Evolutionary conservation across 2,888 invertebrate species (phyloP).

Genomic region (Philhelius pedissequus): DNA sequence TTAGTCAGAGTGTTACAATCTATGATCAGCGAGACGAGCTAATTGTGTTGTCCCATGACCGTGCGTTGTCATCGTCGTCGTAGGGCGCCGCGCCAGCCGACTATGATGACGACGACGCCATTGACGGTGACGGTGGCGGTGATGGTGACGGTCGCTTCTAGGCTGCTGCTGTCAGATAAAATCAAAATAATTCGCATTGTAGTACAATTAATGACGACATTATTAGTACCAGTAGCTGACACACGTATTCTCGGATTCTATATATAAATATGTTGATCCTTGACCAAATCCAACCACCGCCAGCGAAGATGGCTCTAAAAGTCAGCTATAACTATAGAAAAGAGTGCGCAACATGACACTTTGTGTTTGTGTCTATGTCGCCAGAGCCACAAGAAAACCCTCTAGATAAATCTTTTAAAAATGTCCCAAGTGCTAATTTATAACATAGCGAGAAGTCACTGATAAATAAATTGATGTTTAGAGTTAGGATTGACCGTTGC

Average conservation of each 20-base stretch:
- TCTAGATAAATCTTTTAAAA: slow-evolving; percentile 52
- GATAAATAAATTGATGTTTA: slow-evolving; percentile 64
- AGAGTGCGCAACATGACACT: slow-evolving; percentile 33
- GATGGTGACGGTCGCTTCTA: background rate
- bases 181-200: slow-evolving; percentile 63
- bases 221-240: slow-evolving; percentile 64
- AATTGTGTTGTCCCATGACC: slow-evolving; percentile 65
- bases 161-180: slow-evolving; percentile 52
- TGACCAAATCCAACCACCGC: slow-evolving; percentile 7
- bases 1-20: slow-evolving; percentile 59
- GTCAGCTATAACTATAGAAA: slow-evolving; percentile 4
- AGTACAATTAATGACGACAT: slow-evolving; percentile 65
- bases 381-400: background rate
- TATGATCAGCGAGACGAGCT: slow-evolving; percentile 45
- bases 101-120: background rate
- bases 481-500: slow-evolving; percentile 2
- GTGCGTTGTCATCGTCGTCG: background rate
- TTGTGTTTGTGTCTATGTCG: background rate
- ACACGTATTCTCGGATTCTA: background rate
- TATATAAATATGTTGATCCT: background rate
- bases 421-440: slow-evolving; percentile 52
- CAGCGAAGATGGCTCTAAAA: slow-evolving; percentile 15
- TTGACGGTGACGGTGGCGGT: too few species aligned
- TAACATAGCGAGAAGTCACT: slow-evolving; percentile 11
- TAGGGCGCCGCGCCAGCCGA: slow-evolving; percentile 20